A percentile compares a stretch with the other conserved stretches of the same genome.
These are phyloP conservation scores for Drosophila kohkoa DNA, from an alignment of 1,140 invertebrate species.

Conservation along the genomic window DNA sequence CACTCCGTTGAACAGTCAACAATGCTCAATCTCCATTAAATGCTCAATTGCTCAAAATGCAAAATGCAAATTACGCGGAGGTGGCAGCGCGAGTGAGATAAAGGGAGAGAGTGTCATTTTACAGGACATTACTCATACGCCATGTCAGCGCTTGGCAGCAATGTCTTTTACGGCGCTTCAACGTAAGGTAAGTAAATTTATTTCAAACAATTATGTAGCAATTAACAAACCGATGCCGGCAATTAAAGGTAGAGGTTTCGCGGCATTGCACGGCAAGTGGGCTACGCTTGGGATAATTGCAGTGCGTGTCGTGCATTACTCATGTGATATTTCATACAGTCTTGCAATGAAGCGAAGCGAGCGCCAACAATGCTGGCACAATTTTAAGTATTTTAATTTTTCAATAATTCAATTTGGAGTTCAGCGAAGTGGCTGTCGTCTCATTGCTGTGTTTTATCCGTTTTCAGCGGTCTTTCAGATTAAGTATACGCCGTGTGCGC, in stretches of 20 bases:
- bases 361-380: slow-evolving; percentile 1
- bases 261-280: neutral
- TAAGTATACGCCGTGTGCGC: slow-evolving; percentile 58
- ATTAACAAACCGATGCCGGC: slow-evolving; percentile 81
- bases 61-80: slow-evolving; percentile 56
- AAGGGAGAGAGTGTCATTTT: slow-evolving; percentile 22
- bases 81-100: neutral
- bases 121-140: slow-evolving; percentile 72
- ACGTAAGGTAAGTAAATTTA: slow-evolving; percentile 71
- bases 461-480: slow-evolving; percentile 47
- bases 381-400: slow-evolving; percentile 70
- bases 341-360: slow-evolving; percentile 12
- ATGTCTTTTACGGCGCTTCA: slow-evolving; percentile 26
- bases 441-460: slow-evolving; percentile 1
- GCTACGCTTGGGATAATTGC: slow-evolving; percentile 16
- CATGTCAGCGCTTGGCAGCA: slow-evolving; percentile 59
- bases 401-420: slow-evolving; percentile 75
- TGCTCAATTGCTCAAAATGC: slow-evolving; percentile 50
- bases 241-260: slow-evolving; percentile 64
- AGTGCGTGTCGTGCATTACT: slow-evolving; percentile 63
- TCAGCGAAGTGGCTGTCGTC: slow-evolving; percentile 18
- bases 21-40: slow-evolving; percentile 55
- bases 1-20: slow-evolving; percentile 15
- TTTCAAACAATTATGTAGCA: slow-evolving; percentile 82
- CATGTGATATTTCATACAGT: slow-evolving; percentile 66